A percentile compares a stretch with the other conserved stretches of the same genome.
phyloP scores from a whole-genome alignment of 2,888 invertebrate species.

The Plagiodera versicolora region DNA sequence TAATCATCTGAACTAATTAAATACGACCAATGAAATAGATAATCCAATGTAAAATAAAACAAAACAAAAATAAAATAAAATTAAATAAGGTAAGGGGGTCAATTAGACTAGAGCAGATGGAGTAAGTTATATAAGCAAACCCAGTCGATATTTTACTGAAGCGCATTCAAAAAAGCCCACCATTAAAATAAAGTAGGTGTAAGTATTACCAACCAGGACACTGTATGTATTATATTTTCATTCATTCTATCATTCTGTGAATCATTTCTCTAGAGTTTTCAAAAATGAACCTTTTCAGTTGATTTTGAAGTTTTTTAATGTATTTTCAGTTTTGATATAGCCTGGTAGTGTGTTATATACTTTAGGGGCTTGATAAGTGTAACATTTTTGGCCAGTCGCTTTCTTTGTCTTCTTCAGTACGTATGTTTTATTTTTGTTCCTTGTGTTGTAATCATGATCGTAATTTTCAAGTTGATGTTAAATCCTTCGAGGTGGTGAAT shows the following conservation, averaged over 20 bases:
- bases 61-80: too few relatives aligned
- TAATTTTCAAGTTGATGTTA: neutral
- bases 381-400: neutral
- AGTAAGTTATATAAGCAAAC: too few relatives aligned
- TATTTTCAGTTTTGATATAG: neutral
- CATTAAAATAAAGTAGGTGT: too few relatives aligned
- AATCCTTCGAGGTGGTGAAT: too few relatives aligned
- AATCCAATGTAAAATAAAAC: too few relatives aligned
- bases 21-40: too few relatives aligned
- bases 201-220: neutral
- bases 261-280: conserved; percentile 3
- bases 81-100: too few relatives aligned
- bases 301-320: neutral
- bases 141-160: too few relatives aligned
- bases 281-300: neutral
- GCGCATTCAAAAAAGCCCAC: too few relatives aligned
- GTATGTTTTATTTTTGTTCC: conserved; percentile 4
- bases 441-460: conserved; percentile 3
- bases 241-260: neutral
- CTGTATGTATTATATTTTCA: too few relatives aligned
- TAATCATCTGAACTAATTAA: too few relatives aligned
- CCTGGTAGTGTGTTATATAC: neutral
- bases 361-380: conserved; percentile 5
- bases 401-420: neutral
- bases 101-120: too few relatives aligned